Percentiles rank a stretch among this genome's conserved stretches.
Evolutionary conservation across 2,113 vertebrate species (phyloP).

Genomic region (Halcyon senegalensis): DNA sequence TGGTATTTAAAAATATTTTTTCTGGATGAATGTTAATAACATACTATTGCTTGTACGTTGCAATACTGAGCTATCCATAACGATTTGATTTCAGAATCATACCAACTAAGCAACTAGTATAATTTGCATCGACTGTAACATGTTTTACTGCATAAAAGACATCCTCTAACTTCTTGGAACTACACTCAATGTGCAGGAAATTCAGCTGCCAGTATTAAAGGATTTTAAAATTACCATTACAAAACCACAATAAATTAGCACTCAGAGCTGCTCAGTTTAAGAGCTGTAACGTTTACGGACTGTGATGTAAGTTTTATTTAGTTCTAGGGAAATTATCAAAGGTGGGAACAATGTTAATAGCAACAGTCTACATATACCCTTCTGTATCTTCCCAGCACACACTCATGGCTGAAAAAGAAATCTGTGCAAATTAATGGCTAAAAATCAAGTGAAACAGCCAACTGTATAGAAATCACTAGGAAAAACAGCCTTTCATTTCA

Average conservation of each 20-base stretch:
- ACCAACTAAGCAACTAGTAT: background rate
- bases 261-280: background rate
- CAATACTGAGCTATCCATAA: background rate
- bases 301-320: background rate
- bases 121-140: background rate
- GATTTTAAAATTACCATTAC: slow-evolving; percentile 13
- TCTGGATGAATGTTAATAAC: background rate
- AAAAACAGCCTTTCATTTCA: background rate
- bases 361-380: background rate
- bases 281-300: background rate
- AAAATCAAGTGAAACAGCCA: background rate
- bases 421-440: background rate
- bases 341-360: background rate
- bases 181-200: background rate
- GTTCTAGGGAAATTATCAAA: background rate
- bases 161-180: background rate
- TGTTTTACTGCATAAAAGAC: background rate
- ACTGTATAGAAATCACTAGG: background rate
- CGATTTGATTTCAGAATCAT: background rate
- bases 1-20: background rate
- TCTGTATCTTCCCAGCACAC: background rate
- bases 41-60: too few species aligned
- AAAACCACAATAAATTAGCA: background rate
- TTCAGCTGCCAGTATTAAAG: background rate
- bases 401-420: background rate